Evolutionary conservation across 2,113 vertebrate genomes (phyloP).

Genomic region (Paramisgurnus dabryanus): DNA sequence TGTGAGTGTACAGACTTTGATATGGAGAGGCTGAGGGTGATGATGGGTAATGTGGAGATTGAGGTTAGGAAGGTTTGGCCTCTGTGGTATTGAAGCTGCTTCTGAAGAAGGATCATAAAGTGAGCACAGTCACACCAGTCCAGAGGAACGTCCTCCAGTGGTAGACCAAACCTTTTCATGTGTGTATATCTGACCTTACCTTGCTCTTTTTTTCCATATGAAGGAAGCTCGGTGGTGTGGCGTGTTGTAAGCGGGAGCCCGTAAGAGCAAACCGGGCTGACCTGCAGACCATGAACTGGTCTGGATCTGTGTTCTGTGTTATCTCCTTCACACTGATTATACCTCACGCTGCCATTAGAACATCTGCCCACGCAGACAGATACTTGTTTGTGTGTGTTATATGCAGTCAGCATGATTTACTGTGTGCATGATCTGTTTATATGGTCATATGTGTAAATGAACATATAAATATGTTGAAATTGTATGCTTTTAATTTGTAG

Average conservation of each 20-base stretch:
- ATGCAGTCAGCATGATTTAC: no score
- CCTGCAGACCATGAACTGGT: not conserved
- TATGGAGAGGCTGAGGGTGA: not conserved
- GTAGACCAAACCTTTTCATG: constrained; percentile 33
- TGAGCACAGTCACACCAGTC: not conserved
- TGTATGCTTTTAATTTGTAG: no score
- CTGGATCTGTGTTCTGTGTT: not conserved
- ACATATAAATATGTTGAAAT: no score
- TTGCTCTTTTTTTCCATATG: constrained; percentile 6
- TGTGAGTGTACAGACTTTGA: not conserved
- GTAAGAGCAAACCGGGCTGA: not conserved
- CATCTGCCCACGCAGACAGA: constrained; percentile 12
- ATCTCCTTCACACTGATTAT: constrained; percentile 31
- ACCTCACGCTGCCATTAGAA: constrained; percentile 13
- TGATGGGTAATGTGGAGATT: constrained; percentile 9
- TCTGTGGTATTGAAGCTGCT: constrained; percentile 9
- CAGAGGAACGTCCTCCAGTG: constrained; percentile 19
- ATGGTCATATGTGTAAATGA: no score
- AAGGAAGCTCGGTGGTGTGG: constrained; percentile 26
- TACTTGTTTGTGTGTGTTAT: constrained; percentile 14
- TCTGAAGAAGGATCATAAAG: constrained; percentile 8
- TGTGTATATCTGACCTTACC: constrained; percentile 2
- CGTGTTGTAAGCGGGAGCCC: constrained; percentile 13
- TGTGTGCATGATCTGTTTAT: no score
- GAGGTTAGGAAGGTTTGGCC: constrained; percentile 19